phyloP scores from a whole-genome alignment of 2,888 invertebrate species.

The Synanthedon formicaeformis region DNA sequence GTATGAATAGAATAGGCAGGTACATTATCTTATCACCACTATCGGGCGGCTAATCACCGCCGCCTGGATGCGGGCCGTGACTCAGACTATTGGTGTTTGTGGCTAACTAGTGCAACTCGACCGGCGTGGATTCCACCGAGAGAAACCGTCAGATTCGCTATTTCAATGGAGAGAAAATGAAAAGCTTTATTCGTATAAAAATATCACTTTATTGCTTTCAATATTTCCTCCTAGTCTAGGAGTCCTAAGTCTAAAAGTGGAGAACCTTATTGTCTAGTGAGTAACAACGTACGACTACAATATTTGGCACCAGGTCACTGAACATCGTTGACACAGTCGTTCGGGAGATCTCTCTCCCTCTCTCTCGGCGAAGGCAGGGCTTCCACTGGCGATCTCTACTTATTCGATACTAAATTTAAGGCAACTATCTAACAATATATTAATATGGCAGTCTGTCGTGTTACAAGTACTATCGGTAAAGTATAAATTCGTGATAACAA shows the following conservation, averaged over 20 bases:
- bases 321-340: not conserved
- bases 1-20: not conserved
- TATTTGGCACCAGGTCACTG: slow-evolving; percentile 32
- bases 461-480: slow-evolving; percentile 2
- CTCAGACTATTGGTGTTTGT: no score
- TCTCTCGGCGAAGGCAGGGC: no score
- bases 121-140: no score
- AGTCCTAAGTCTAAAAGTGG: not conserved
- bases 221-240: slow-evolving; percentile 1
- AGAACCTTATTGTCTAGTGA: not conserved
- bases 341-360: not conserved
- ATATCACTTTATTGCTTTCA: slow-evolving; percentile 48
- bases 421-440: slow-evolving; percentile 2
- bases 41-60: not conserved
- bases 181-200: slow-evolving; percentile 20
- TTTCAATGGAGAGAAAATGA: no score
- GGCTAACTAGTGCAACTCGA: no score
- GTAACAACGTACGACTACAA: slow-evolving; percentile 1
- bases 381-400: not conserved
- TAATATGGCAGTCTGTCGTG: slow-evolving; percentile 40
- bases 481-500: not conserved
- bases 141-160: no score
- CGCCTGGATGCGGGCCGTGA: no score
- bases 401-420: not conserved
- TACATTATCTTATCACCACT: not conserved